phyloP scores from a whole-genome alignment of 2,888 invertebrate species.

The Apotomis betuletana region DNA sequence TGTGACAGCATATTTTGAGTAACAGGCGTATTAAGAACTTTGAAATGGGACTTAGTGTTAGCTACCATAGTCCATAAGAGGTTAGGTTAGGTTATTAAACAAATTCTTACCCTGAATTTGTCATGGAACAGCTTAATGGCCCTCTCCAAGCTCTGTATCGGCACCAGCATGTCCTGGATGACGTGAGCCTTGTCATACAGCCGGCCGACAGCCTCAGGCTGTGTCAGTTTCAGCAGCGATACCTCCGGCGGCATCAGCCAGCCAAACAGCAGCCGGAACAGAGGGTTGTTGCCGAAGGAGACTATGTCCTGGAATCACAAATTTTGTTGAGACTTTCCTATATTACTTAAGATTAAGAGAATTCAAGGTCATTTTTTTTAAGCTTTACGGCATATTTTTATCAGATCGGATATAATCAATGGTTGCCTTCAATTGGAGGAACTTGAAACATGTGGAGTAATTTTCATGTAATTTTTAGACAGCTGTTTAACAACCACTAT shows the following conservation, averaged over 20 bases:
- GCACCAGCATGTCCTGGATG: constrained; percentile 92
- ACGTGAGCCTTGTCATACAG: constrained; percentile 91
- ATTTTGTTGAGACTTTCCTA: neutral
- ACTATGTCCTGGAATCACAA: constrained; percentile 86
- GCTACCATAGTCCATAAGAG: no score
- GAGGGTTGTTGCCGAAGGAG: constrained; percentile 89
- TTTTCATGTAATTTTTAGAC: no score
- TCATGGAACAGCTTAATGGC: constrained; percentile 86
- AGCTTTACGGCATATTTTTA: no score
- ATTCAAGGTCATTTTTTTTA: neutral
- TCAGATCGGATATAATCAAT: no score
- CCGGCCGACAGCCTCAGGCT: constrained; percentile 86
- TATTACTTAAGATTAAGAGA: neutral
- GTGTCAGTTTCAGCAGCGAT: constrained; percentile 90
- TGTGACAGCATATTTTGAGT: no score
- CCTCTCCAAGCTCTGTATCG: constrained; percentile 83
- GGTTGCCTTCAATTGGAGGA: no score
- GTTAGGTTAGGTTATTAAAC: no score
- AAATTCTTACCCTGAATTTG: constrained; percentile 82
- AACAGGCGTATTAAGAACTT: no score
- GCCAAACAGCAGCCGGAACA: constrained; percentile 89
- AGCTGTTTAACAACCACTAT: no score
- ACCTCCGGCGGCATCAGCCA: constrained; percentile 94
- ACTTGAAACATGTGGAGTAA: no score
- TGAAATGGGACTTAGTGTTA: no score